Conservation (phyloP, 2,888 invertebrate species). For the Lasioglossum pauxillum region DNA sequence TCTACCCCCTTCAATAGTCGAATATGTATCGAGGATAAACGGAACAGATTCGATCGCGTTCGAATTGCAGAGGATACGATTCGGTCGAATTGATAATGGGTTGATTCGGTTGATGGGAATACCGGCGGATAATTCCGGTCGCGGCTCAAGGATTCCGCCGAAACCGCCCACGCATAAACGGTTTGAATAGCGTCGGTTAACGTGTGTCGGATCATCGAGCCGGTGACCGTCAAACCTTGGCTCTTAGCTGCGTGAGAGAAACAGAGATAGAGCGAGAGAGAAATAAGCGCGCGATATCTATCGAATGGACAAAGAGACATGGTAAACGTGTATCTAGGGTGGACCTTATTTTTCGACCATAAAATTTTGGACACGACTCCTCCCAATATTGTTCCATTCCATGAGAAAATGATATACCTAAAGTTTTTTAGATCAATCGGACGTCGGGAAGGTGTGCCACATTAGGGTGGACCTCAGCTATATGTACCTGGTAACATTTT, state of each 20-base stretch:
- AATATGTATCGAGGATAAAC: no score
- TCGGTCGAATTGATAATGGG: neutral
- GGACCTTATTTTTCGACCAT: no score
- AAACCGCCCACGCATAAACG: constrained; percentile 15
- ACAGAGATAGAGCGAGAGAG: neutral
- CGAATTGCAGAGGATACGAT: neutral
- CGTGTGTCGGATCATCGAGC: neutral
- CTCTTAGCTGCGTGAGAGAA: neutral
- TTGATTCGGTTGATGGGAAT: no score
- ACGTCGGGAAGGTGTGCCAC: no score
- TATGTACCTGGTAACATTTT: no score
- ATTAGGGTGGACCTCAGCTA: no score
- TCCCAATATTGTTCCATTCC: no score
- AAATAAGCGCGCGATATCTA: constrained; percentile 19
- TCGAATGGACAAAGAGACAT: neutral
- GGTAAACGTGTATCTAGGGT: neutral
- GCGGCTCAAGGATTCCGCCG: neutral
- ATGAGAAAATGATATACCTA: no score
- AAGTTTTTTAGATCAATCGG: no score
- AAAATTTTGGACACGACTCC: no score
- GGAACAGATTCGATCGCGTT: no score
- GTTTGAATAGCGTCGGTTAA: neutral
- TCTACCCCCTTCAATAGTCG: no score
- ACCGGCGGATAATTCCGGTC: neutral
- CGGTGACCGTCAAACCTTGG: constrained; percentile 20